Conservation (phyloP, 2,888 invertebrate genomes). For the Danaus chrysippus region DNA sequence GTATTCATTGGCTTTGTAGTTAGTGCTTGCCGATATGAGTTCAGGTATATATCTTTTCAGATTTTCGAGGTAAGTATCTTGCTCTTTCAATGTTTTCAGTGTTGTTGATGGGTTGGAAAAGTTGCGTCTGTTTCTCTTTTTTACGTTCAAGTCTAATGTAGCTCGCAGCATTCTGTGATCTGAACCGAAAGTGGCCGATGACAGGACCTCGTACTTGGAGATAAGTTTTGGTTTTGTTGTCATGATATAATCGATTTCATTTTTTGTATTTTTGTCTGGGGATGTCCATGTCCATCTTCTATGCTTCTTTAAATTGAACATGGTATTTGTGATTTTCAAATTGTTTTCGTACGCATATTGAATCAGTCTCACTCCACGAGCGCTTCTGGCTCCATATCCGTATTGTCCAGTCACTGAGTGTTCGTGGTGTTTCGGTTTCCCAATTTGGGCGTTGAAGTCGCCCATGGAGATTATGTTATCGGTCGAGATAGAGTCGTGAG, state of each 20-base stretch:
- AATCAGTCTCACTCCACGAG: constrained; percentile 2
- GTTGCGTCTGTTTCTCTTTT: no score
- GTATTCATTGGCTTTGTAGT: no score
- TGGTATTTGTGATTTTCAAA: constrained; percentile 19
- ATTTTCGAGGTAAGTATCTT: no score
- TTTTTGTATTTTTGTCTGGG: constrained; percentile 16
- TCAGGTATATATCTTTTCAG: no score
- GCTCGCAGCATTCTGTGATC: no score
- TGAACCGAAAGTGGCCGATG: no score
- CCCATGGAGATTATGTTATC: constrained; percentile 29
- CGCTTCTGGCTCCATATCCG: constrained; percentile 11
- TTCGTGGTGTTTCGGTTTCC: not conserved
- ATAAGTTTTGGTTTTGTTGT: no score
- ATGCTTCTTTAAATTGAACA: constrained; percentile 16
- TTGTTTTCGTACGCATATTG: constrained; percentile 16
- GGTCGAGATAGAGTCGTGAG: constrained; percentile 9
- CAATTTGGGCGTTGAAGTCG: constrained; percentile 32
- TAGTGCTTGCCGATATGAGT: no score
- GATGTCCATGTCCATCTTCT: constrained; percentile 24
- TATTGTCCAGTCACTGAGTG: not conserved
- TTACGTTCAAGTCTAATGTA: no score
- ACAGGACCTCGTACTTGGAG: no score
- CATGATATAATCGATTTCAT: constrained; percentile 14
- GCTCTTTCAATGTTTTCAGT: no score
- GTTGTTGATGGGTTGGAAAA: no score